phyloP scores from a whole-genome alignment of 2,113 vertebrate species.

The Oplegnathus fasciatus region DNA sequence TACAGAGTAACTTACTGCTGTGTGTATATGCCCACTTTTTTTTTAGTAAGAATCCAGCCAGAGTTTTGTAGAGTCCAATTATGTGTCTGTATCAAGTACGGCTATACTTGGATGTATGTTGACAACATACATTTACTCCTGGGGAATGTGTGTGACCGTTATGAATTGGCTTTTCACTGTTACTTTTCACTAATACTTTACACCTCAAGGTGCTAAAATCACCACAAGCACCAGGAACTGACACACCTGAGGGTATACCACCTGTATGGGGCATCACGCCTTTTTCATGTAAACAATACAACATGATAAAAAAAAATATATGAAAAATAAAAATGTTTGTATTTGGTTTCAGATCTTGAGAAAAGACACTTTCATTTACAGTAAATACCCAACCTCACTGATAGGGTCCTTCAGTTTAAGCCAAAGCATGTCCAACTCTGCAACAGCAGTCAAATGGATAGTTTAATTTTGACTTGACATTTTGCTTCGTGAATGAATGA shows the following conservation, averaged over 20 bases:
- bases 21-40: too few species aligned
- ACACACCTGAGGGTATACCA: background rate
- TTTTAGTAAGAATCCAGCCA: background rate
- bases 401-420: background rate
- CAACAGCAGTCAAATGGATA: background rate
- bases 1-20: background rate
- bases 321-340: background rate
- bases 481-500: background rate
- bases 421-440: too few species aligned
- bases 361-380: background rate
- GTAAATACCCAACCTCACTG: background rate
- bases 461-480: background rate
- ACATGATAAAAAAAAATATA: too few species aligned
- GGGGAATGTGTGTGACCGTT: background rate
- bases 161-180: background rate
- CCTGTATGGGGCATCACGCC: background rate
- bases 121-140: background rate
- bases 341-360: background rate
- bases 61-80: background rate
- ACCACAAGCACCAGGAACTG: background rate
- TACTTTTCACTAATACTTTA: background rate
- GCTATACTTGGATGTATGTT: background rate
- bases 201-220: slow-evolving; percentile 21
- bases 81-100: background rate
- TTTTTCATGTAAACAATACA: background rate